Evolutionary conservation across 2,888 invertebrate genomes (phyloP), one percentile per base, ranked within the genome.

Genomic region (Drosophila mimetica): DNA sequence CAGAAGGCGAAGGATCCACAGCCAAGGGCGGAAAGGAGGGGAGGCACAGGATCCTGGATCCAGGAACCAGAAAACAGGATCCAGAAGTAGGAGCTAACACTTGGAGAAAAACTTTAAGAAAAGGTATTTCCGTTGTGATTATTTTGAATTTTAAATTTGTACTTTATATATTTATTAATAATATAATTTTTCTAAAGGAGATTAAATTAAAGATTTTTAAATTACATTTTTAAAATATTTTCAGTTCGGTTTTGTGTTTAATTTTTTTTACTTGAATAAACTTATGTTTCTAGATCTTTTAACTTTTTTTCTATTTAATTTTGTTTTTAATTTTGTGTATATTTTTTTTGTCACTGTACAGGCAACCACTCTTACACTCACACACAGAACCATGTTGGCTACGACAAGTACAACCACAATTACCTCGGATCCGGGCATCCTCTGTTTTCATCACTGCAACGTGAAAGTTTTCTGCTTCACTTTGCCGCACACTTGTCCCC

Each of bases 401-500:
- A 78, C 77, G 75, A 76, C 64, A 67, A 65, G 75, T 73, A 83
- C 73, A 78, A 86, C 89, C 85, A 91, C 90, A 86, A 90, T 91
- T 88, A 90, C 90, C 84, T 90, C 90, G 93, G 96, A 96, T 93
- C 95, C 96, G 85, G 95, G 96, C 88, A 96, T 97, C 90, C 94
- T 97, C 91, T 97, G 97, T 93, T 97, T 97, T 92, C 96, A 97
- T 93, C 98, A 98, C 92, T 97, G 97, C 91, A 94, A 94, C 63
- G 93, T 95, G 74, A 95, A 95, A 92, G 94, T 97, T 80, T 97
- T 97, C 92, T 97, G 97, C 90, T 95, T 96, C 88, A 92, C 93
- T 77, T 93, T 97, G 88, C 97, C 97, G 48, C 93, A 94, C 87
- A 92, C 92, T 77, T 98, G 97, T 90, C 97, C 97, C 59, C 93